Base-by-base conservation (phyloP, 2,113 vertebrate genomes). In the Dipodomys stephensi region DNA sequence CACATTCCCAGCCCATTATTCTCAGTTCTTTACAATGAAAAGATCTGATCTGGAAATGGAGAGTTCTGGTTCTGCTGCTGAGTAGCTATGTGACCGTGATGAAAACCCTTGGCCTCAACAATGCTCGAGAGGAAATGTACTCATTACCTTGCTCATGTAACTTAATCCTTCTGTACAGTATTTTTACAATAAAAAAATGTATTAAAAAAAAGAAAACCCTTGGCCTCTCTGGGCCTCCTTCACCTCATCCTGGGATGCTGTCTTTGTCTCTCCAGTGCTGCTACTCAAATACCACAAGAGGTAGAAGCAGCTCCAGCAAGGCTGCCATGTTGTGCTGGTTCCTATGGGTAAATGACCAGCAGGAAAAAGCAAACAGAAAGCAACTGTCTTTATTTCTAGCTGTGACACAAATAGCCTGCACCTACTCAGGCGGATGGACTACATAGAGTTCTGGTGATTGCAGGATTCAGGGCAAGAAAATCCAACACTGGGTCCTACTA, bases 361-460 rank as follows among this genome's bases (percentile, higher is more conserved):
- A 53, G 46, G 76, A 60, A 44, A 85, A 72, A 30, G 27, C 68
- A 88, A 92, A 90, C 68, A 90, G 82, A 71, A 76, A 49, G 35
- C 64, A 82, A 44, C 93, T 86, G 69, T 44, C 60, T 64, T 80
- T 30, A 6, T 73, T 72, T 82, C 83, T n/a, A 73, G 44, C 68
- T 90, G 57, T 22, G 62, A 25, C 0, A 16, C 57, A 65, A 88
- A 20, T 2, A 79, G 80, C 39, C 25, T 3, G 23, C 20, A 79
- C 72, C 35, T 78, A 65, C 20, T 60, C 15, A 11, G 83, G 32
- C 39, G 35, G 80, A 35, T 15, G 57, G 80, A 67, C 9, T 4
- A 15, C 57, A 60, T 11, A 18, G 76, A 44, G 15, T 53, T 46
- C 64, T 2, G 7, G 2, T 13, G 16, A 77, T 65, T 53, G 25